Evolutionary conservation across 2,888 invertebrate genomes (phyloP), one percentile per base, ranked within the genome.

Genomic region (Erebia aethiops): DNA sequence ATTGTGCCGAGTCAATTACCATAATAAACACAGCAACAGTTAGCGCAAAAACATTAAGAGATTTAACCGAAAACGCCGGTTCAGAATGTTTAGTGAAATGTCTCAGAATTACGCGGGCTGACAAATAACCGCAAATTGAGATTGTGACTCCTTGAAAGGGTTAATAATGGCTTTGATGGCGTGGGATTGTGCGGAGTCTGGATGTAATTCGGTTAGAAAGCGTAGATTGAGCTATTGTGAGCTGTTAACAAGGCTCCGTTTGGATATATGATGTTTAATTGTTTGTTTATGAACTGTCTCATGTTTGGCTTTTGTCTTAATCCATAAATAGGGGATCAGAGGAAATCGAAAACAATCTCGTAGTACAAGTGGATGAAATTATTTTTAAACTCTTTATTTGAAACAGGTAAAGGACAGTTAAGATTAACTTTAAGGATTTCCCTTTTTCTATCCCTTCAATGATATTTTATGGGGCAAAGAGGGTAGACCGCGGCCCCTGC

Each of bases 71-170:
- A 87, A 87, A 82, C 79, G 79, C 77, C 75, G 69, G 75, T 70
- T 78, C 75, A 77, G 79, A 80, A 77, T 80, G 78, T 81, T 82
- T 79, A 80, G 80, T 81, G 78, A 82, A 83, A 83, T 81, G 81
- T 81, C 82, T 81, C 81, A 77, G 78, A 76, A 83, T 86, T 84
- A 86, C 80, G 79, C 80, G 82, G 78, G 80, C 84, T 88, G 86
- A 87, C 92, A 89, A 90, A 90, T 85, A 89, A 90, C 92, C 93
- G 84, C 91, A 92, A 90, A 90, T 90, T 91, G 90, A 86, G 84
- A 91, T 91, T 91, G 88, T 88, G 85, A 85, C 84, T 85, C 84
- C 85, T 85, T 91, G 90, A 91, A 92, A 89, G 91, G 92, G 90
- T 91, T 92, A 91, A 92, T 92, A 92, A 89, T 90, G 87, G 79